Evolutionary conservation across 2,113 vertebrate genomes (phyloP).

Genomic region (Bubo blakistoni): DNA sequence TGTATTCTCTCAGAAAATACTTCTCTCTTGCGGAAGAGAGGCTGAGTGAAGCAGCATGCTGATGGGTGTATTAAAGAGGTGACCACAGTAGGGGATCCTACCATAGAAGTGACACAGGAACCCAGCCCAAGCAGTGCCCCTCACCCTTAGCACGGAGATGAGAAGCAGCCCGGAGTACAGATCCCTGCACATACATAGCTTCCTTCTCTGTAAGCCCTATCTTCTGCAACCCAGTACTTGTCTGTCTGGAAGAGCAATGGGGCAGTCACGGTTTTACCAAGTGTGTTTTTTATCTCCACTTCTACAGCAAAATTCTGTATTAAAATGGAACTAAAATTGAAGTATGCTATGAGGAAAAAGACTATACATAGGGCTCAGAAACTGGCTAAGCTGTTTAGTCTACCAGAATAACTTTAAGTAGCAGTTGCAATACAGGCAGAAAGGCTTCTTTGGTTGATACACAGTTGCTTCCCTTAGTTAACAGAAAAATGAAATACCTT

Average conservation of each 20-base stretch:
- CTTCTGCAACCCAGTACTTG: background rate
- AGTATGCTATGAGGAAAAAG: constrained; percentile 9
- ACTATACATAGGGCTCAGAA: background rate
- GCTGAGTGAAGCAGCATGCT: background rate
- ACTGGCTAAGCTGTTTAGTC: background rate
- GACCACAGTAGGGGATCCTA: background rate
- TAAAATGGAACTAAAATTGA: background rate
- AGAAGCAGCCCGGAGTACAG: background rate
- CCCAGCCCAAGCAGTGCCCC: background rate
- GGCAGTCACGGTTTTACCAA: background rate
- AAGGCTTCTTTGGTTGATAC: constrained; percentile 67
- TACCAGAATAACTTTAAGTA: background rate
- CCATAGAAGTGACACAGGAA: background rate
- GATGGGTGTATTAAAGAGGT: background rate
- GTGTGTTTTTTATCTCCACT: background rate
- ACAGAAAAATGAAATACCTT: background rate
- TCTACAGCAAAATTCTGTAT: background rate
- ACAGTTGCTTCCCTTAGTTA: background rate
- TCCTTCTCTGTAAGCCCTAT: background rate
- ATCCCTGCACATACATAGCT: rapidly evolving
- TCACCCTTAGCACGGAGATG: background rate
- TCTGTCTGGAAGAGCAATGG: background rate
- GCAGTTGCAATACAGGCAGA: constrained; percentile 25
- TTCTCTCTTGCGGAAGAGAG: background rate
- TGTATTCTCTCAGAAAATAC: background rate